A percentile compares a stretch with the other conserved stretches of the same genome.
phyloP scores from a whole-genome alignment of 2,797 vertebrate species.

The Astyanax mexicanus region DNA sequence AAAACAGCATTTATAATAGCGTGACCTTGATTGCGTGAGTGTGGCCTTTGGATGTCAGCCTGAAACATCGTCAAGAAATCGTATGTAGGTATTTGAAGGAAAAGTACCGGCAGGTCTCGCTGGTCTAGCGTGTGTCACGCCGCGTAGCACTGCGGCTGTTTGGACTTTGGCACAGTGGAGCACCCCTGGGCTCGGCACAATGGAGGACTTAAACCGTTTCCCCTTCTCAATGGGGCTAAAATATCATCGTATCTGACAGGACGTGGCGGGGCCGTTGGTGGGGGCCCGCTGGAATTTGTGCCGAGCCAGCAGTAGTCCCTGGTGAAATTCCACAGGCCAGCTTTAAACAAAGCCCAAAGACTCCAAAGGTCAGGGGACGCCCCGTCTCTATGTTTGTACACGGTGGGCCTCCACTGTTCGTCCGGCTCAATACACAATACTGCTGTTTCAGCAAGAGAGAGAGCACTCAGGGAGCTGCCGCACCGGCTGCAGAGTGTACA shows the following conservation, averaged over 20 bases:
- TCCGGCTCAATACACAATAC: constrained; percentile 60
- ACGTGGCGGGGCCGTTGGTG: constrained; percentile 55
- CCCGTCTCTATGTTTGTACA: constrained; percentile 72
- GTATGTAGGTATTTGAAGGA: not conserved
- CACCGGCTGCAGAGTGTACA: not conserved
- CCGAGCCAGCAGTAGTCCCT: constrained; percentile 68
- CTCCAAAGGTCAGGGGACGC: constrained; percentile 63
- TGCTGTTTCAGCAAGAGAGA: constrained; percentile 68
- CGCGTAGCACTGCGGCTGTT: constrained; percentile 28
- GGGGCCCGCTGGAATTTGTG: constrained; percentile 70
- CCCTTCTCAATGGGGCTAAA: constrained; percentile 59
- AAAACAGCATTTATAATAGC: constrained; percentile 5
- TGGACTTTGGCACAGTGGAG: constrained; percentile 52
- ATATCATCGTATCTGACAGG: constrained; percentile 65
- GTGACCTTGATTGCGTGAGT: not conserved
- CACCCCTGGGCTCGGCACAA: constrained; percentile 48
- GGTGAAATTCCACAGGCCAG: constrained; percentile 73
- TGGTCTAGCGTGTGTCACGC: constrained; percentile 18
- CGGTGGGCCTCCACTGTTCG: constrained; percentile 54
- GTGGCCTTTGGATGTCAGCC: not conserved
- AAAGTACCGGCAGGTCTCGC: constrained; percentile 11
- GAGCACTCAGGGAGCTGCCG: not conserved
- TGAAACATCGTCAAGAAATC: not conserved
- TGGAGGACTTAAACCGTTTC: constrained; percentile 58
- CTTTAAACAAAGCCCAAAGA: constrained; percentile 76